These are phyloP conservation scores for Lepidothrix coronata DNA, from an alignment of 2,113 vertebrate species.

Conservation along the genomic window DNA sequence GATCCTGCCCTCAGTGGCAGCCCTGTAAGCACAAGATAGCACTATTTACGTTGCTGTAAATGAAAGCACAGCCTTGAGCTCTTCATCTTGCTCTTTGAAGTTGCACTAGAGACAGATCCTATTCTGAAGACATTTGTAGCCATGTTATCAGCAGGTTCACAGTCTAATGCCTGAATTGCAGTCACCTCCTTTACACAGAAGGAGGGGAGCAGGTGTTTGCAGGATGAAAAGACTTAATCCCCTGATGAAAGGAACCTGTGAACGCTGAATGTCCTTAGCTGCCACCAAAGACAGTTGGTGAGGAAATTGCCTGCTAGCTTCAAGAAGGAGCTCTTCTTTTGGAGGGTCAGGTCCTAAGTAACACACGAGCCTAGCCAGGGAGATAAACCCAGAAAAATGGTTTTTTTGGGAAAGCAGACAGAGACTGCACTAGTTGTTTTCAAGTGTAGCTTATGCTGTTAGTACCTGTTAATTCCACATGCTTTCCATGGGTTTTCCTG, in stretches of 20 bases:
- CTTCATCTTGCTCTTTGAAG: not conserved
- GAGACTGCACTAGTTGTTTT: not conserved
- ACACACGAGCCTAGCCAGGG: not conserved
- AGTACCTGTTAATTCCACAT: not conserved
- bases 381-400: not conserved
- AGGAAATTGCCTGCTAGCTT: not conserved
- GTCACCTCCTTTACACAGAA: not conserved
- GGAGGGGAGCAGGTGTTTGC: not conserved
- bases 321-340: not conserved
- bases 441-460: not conserved
- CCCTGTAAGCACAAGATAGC: not conserved
- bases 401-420: not conserved
- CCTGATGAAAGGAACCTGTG: not conserved
- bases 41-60: not conserved
- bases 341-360: not conserved
- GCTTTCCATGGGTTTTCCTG: not conserved
- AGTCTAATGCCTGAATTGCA: not conserved
- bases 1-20: not conserved
- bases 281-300: not conserved
- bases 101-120: not conserved
- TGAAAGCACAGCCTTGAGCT: not conserved
- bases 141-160: not conserved
- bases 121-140: not conserved
- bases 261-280: not conserved
- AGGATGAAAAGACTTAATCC: constrained; percentile 10